Percentiles rank a stretch among this genome's conserved stretches.
phyloP scores from a whole-genome alignment of 2,113 vertebrate genomes.

The Apodemus sylvaticus region DNA sequence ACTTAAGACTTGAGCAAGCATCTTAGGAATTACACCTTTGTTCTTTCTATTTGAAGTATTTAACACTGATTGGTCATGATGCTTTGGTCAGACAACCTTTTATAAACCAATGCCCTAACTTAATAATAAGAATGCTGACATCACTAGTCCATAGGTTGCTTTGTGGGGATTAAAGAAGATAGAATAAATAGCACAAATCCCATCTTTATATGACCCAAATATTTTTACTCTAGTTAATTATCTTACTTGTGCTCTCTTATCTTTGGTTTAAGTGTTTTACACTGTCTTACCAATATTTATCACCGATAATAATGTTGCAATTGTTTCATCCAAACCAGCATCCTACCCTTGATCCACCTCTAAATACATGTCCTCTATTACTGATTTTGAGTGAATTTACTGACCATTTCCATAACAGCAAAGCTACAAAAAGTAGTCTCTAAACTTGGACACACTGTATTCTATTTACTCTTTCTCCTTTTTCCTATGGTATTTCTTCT shows the following conservation, averaged over 20 bases:
- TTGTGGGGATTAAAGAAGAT: neutral
- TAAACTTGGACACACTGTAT: fast-evolving
- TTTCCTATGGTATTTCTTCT: too few relatives aligned
- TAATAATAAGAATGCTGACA: neutral
- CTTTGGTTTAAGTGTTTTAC: neutral
- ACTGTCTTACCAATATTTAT: neutral
- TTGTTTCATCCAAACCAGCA: neutral
- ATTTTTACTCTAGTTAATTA: neutral
- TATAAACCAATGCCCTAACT: neutral
- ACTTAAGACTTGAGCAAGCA: neutral
- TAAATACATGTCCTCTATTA: neutral
- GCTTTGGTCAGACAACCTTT: neutral
- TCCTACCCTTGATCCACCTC: neutral
- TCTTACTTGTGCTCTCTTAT: neutral
- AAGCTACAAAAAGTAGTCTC: neutral
- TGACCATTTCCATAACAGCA: neutral
- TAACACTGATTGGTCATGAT: neutral
- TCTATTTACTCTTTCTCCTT: neutral
- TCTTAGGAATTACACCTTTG: neutral
- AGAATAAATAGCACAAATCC: neutral
- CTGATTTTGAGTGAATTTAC: neutral
- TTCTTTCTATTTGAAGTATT: neutral
- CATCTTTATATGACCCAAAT: neutral
- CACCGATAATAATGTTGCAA: neutral
- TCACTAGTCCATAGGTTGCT: neutral